Base-by-base conservation (phyloP, 2,888 invertebrate species). In the Rhagophthalmus giganteus region DNA sequence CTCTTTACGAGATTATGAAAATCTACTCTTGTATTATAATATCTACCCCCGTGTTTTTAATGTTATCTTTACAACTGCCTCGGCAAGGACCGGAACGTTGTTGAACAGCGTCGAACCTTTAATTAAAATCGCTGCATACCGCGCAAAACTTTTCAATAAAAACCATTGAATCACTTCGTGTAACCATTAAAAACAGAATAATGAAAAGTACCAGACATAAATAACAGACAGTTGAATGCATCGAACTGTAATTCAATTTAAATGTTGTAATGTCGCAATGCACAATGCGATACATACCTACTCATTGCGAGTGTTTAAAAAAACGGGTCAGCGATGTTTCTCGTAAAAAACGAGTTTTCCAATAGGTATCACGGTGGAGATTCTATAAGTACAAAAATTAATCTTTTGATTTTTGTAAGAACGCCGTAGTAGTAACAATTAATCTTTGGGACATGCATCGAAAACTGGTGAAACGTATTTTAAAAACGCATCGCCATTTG, bases 1-100 rank as follows among this genome's bases (percentile, higher is more conserved):
- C 44, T 53, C 26, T 52, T 51, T 44, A 31, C 50, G 25, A 50
- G 38, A 50, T 50, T 46, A 48, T 48, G 41, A 48, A 41, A 40
- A 41, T 48, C 28, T 37, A 44, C 32, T 39, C 33, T 50, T 42
- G 20, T 50, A 34, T 50, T 39, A 35, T 37, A 27, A n/a, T n/a
- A n/a, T n/a, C n/a, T 42, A 41, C 41, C 41, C 35, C 12, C 24
- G 20, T 16, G 20, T 35, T 49, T 37, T 41, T 41, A 33, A 35
- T 30, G 32, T 11, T 9, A 35, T 27, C 42, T 35, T 28, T 10
- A 35, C 44, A 35, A 28, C 42, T 12, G 16, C 40, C 31, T n/a
- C 15, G 14, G 27, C 30, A 9, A 28, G 9, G 14, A 11, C 30
- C 2, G 7, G 15, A 27, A 28, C 15, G 11, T 34, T 37, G 11